Evolutionary conservation across 2,113 vertebrate species (phyloP).

Genomic region (Axis porcinus): DNA sequence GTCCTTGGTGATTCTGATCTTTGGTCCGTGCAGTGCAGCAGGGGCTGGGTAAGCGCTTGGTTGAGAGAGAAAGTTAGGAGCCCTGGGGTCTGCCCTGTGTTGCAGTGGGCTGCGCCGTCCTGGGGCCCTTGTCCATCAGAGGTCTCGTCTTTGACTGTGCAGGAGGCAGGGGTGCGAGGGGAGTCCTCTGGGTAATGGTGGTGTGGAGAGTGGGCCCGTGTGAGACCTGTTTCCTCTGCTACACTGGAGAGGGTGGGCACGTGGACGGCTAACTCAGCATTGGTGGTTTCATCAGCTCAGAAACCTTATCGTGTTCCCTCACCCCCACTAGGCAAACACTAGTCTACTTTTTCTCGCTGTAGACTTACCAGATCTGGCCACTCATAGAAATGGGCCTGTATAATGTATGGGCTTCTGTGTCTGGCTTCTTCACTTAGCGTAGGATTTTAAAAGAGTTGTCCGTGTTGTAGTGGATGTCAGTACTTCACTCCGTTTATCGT

Average conservation of each 20-base stretch:
- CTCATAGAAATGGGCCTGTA: fast-evolving
- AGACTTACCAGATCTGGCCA: too few species aligned
- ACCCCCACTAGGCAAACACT: too few species aligned
- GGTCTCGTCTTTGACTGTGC: neutral
- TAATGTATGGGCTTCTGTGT: fast-evolving
- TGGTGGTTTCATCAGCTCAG: neutral
- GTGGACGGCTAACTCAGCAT: neutral
- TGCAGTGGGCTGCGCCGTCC: neutral
- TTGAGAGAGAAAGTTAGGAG: neutral
- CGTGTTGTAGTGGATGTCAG: fast-evolving
- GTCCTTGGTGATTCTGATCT: neutral
- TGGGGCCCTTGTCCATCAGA: too few species aligned
- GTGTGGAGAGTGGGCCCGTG: neutral
- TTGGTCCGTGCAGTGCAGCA: neutral
- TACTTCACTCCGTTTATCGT: neutral
- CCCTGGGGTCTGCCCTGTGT: neutral
- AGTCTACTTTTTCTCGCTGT: too few species aligned
- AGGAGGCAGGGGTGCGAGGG: neutral
- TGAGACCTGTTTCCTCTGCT: neutral
- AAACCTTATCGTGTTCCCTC: fast-evolving
- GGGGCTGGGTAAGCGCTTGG: neutral
- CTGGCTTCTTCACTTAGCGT: fast-evolving
- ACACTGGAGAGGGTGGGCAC: too few species aligned
- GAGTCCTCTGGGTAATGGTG: neutral
- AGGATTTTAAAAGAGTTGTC: fast-evolving